Base-by-base conservation (phyloP, 2,888 invertebrate genomes). In the Hydropsyche betteni region DNA sequence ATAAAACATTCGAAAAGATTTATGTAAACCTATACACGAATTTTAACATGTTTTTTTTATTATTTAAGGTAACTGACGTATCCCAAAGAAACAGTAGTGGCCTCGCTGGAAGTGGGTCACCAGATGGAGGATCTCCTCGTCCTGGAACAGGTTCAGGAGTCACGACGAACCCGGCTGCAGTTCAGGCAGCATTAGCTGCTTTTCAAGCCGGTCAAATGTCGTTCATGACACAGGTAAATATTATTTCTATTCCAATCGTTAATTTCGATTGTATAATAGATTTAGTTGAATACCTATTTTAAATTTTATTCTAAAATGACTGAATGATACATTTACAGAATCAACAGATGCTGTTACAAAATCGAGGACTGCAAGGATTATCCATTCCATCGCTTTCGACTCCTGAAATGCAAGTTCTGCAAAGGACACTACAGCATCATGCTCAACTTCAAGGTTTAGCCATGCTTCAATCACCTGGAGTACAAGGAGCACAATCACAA, bases 391-490 rank as follows among this genome's bases (percentile, higher is more conserved):
- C 85, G 81, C 80, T 88, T 58, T 82, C 83, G 76, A 82, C 83
- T 44, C 84, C 84, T 75, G 85, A 85, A 73, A 80, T 85, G 74
- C 84, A 85, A 81, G 82, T 83, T 38, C 80, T 81, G 8, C 80
- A 79, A 74, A 84, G 85, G 76, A 85, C 84, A 50, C 80, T 84
- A 58, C 84, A 84, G 80, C 85, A 85, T 83, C 81, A 85, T 78
- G 88, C 90, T 12, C 85, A 91, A 74, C 91, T 90, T 78, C 89
- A 88, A 76, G 90, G 90, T 76, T 90, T 91, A 76, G 90, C 91
- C 79, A 89, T 88, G 80, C 83, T 91, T 58, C 91, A 91, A 80
- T 90, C 91, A 80, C 90, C 90, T 74, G 61, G 72, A 6, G 72
- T 72, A 1, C 86, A 87, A 82, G 85, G 86, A 36, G 85, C 92